Evolutionary conservation across 2,888 invertebrate species (phyloP).

Genomic region (Pegoplata infirma): DNA sequence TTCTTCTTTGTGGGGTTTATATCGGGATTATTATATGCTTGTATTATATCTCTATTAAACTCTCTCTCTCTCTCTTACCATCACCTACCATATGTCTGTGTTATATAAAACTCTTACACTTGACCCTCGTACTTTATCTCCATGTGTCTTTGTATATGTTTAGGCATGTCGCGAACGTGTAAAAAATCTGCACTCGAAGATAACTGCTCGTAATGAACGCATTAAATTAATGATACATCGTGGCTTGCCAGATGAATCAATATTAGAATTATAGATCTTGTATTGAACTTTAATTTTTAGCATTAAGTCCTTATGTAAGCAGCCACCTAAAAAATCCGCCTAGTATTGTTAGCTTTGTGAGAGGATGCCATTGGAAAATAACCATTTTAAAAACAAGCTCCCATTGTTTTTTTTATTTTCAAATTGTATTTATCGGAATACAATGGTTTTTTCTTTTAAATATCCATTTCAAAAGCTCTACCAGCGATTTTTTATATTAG

Average conservation of each 20-base stretch:
- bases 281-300: slow-evolving; percentile 29
- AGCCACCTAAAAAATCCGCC: slow-evolving; percentile 51
- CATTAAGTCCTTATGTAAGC: slow-evolving; percentile 48
- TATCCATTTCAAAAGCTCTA: not conserved
- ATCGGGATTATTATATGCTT: slow-evolving; percentile 67
- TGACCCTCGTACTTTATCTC: slow-evolving; percentile 20
- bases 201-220: slow-evolving; percentile 91
- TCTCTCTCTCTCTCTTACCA: slow-evolving; percentile 27
- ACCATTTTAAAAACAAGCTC: slow-evolving; percentile 26
- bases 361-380: not conserved
- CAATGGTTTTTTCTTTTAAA: not conserved
- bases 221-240: slow-evolving; percentile 92
- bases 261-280: slow-evolving; percentile 81
- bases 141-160: slow-evolving; percentile 8
- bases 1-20: slow-evolving; percentile 64
- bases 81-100: slow-evolving; percentile 39
- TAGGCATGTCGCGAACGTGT: slow-evolving; percentile 92
- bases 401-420: not conserved
- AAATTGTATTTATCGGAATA: not conserved
- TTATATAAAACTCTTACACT: slow-evolving; percentile 13
- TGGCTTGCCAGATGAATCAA: slow-evolving; percentile 89
- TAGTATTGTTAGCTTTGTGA: slow-evolving; percentile 1
- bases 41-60: slow-evolving; percentile 50
- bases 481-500: not conserved
- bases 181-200: slow-evolving; percentile 91